Conservation (phyloP, 2,113 vertebrate species). For the Carollia perspicillata region DNA sequence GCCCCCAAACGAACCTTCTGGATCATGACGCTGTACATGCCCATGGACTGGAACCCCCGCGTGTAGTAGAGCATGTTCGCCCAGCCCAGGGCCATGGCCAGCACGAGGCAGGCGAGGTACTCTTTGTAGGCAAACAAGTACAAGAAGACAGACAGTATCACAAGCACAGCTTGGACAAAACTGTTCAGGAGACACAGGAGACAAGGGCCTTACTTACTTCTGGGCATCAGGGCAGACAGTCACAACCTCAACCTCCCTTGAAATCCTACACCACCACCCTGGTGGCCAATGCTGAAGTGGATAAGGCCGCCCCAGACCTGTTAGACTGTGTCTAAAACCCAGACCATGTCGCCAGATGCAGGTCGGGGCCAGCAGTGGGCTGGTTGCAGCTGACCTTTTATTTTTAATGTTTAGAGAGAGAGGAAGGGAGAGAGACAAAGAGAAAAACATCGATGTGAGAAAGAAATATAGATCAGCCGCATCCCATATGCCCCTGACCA, state of each 20-base stretch:
- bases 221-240: background rate
- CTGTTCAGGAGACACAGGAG: conserved; percentile 84
- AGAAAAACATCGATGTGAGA: too few species aligned
- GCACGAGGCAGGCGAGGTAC: conserved; percentile 86
- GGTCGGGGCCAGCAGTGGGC: background rate
- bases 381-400: background rate
- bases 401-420: too few species aligned
- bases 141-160: conserved; percentile 86
- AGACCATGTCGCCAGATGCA: background rate
- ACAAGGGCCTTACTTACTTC: conserved; percentile 77
- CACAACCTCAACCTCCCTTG: background rate
- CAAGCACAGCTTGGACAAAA: conserved; percentile 87
- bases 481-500: too few species aligned
- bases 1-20: conserved; percentile 81
- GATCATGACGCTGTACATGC: conserved; percentile 90
- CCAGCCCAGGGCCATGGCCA: conserved; percentile 88
- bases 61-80: conserved; percentile 89
- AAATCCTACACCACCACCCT: background rate
- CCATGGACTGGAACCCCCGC: conserved; percentile 87
- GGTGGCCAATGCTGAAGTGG: too few species aligned
- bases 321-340: background rate
- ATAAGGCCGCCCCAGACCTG: background rate
- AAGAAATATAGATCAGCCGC: too few species aligned
- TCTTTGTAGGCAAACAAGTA: conserved; percentile 86
- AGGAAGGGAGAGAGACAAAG: too few species aligned